Conservation (phyloP, 2,797 vertebrate species). For the Numenius phaeopus region DNA sequence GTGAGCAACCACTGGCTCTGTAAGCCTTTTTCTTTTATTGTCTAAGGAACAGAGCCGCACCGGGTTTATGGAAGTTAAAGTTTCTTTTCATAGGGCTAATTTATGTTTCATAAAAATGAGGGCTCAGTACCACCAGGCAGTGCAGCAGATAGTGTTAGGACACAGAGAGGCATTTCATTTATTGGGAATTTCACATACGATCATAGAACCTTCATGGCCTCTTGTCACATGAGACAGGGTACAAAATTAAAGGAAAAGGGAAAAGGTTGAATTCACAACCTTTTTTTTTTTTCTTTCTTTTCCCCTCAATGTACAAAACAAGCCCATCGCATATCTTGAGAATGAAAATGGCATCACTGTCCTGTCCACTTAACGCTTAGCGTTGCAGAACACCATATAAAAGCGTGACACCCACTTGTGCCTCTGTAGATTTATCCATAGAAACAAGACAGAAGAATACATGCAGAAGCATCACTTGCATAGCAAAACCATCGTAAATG, state of each 20-base stretch:
- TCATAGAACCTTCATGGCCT: neutral
- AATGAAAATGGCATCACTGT: neutral
- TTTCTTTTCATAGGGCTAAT: neutral
- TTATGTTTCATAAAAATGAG: neutral
- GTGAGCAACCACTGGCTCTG: neutral
- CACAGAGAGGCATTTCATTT: neutral
- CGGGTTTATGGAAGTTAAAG: neutral
- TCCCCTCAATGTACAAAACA: neutral
- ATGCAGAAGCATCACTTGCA: slow-evolving; percentile 16
- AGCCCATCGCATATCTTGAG: neutral
- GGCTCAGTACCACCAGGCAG: neutral
- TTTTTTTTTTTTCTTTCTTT: neutral
- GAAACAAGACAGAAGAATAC: neutral
- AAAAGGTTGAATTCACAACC: neutral
- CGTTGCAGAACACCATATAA: neutral
- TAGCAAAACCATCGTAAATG: slow-evolving; percentile 36
- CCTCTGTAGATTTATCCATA: neutral
- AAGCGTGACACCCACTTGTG: slow-evolving; percentile 29
- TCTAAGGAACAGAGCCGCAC: neutral
- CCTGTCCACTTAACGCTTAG: neutral
- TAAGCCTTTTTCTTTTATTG: neutral
- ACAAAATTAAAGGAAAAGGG: neutral
- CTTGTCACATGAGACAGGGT: neutral
- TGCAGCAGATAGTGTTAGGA: neutral
- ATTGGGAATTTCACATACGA: neutral